Evolutionary conservation across 2,888 invertebrate genomes (phyloP).

Genomic region (Boloria selene): DNA sequence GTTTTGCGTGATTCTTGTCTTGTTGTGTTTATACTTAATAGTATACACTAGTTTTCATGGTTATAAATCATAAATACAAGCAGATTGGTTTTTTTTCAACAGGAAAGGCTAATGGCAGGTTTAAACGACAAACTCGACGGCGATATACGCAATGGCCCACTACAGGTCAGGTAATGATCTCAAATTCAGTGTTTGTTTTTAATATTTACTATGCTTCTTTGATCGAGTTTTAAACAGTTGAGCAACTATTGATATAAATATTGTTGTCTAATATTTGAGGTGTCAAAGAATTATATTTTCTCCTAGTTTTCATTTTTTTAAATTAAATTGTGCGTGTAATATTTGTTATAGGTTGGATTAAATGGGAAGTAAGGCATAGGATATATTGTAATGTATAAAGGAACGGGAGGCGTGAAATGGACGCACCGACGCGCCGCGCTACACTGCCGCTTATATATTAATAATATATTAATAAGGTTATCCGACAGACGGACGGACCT

Average conservation of each 20-base stretch:
- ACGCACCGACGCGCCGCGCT: constrained; percentile 39
- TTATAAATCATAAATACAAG: not conserved
- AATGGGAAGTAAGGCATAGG: constrained; percentile 80
- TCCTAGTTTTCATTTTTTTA: too few relatives aligned
- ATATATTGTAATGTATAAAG: constrained; percentile 47
- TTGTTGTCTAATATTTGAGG: too few relatives aligned
- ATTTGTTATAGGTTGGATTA: constrained; percentile 71
- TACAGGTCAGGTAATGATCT: constrained; percentile 57
- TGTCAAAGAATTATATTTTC: too few relatives aligned
- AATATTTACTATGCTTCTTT: not conserved
- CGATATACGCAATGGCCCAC: constrained; percentile 71
- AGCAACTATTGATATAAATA: too few relatives aligned
- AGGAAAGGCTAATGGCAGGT: constrained; percentile 77
- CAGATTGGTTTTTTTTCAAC: constrained; percentile 40
- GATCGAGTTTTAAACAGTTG: too few relatives aligned
- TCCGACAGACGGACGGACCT: constrained; percentile 4
- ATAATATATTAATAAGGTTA: constrained; percentile 23
- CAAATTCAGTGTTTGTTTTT: not conserved
- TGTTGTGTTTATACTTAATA: not conserved
- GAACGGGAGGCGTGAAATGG: constrained; percentile 56
- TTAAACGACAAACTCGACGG: constrained; percentile 67
- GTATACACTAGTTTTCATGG: not conserved
- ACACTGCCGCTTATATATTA: constrained; percentile 34
- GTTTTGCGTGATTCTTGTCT: too few relatives aligned
- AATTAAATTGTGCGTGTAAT: not conserved